phyloP scores from a whole-genome alignment of 2,888 invertebrate species.

The Andrena fulva region DNA sequence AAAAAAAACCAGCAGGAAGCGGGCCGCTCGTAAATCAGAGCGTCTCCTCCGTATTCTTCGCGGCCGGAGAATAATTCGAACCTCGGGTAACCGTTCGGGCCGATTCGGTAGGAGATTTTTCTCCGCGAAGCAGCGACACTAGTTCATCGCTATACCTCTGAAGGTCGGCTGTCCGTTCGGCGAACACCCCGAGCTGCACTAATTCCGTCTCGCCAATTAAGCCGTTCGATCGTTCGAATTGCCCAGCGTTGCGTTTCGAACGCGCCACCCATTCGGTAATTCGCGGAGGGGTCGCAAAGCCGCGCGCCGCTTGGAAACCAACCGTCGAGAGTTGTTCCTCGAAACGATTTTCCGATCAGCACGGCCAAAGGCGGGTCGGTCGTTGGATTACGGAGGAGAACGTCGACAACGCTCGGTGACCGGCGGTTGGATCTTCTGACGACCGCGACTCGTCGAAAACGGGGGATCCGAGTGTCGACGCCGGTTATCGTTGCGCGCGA shows the following conservation, averaged over 20 bases:
- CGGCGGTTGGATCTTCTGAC: not conserved
- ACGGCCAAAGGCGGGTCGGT: not conserved
- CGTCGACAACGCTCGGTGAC: not conserved
- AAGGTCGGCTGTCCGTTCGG: constrained; percentile 36
- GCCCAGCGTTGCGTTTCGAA: not conserved
- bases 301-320: not conserved
- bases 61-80: constrained; percentile 31
- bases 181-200: not conserved
- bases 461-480: constrained; percentile 1
- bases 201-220: constrained; percentile 21
- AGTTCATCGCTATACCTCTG: constrained; percentile 2
- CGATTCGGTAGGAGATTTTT: constrained; percentile 5
- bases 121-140: not conserved
- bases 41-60: constrained; percentile 22
- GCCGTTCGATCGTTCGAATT: constrained; percentile 22
- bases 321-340: not conserved
- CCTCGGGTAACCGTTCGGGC: constrained; percentile 13
- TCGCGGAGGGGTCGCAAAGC: constrained; percentile 10
- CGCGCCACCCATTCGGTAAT: constrained; percentile 10
- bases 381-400: not conserved
- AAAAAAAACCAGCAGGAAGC: constrained; percentile 11
- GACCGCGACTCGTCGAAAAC: not conserved
- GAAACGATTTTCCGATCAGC: constrained; percentile 23
- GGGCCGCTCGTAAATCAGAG: constrained; percentile 49
- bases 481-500: not conserved